Conservation (phyloP, 2,113 vertebrate genomes). For the Syngnathoides biaculeatus region DNA sequence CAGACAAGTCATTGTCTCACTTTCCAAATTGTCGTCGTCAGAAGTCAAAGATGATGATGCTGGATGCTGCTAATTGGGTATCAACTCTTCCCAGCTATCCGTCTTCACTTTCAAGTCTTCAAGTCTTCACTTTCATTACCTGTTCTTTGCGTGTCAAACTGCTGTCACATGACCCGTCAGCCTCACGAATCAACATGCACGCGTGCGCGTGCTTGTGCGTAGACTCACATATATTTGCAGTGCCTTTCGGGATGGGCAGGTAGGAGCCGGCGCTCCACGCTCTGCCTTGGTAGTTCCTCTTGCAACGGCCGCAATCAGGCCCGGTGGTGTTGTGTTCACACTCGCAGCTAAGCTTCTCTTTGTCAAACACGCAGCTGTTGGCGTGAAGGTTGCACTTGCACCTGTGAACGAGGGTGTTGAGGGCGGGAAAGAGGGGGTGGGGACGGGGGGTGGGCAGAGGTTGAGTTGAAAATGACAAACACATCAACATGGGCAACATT, state of each 20-base stretch:
- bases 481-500: conserved; percentile 30
- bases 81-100: conserved; percentile 8
- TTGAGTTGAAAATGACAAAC: conserved; percentile 30
- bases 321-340: conserved; percentile 99
- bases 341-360: conserved; percentile 92
- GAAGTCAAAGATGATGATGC: conserved; percentile 8
- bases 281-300: conserved; percentile 94
- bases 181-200: conserved; percentile 9
- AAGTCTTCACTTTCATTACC: background rate
- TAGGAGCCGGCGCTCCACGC: conserved; percentile 96
- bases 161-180: background rate
- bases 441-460: background rate
- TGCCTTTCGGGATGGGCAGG: conserved; percentile 97
- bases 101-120: conserved; percentile 7
- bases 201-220: conserved; percentile 18
- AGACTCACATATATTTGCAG: conserved; percentile 98
- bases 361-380: conserved; percentile 92
- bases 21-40: background rate
- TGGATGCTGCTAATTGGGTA: conserved; percentile 21
- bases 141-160: background rate
- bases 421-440: background rate
- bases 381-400: conserved; percentile 99
- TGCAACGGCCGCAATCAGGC: conserved; percentile 95
- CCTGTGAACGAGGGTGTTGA: conserved; percentile 65
- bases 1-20: conserved; percentile 4